phyloP scores from a whole-genome alignment of 2,888 invertebrate species.

The Loripinus fragilis region DNA sequence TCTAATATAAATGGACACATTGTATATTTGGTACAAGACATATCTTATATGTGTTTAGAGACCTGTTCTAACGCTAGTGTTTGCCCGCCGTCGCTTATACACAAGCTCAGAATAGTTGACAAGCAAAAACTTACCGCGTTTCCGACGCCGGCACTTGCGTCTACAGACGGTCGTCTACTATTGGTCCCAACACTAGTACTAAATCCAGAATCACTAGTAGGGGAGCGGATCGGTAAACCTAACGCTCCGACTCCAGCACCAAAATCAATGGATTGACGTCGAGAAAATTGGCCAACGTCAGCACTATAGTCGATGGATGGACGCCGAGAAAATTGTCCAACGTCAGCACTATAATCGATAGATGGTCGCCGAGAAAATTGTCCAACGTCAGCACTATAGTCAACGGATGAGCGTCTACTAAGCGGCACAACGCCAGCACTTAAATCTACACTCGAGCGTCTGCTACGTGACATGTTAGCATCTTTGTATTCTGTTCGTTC shows the following conservation, averaged over 20 bases:
- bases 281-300: conserved; percentile 28
- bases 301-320: conserved; percentile 42
- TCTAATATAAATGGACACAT: too few species aligned
- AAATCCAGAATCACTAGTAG: neutral
- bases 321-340: conserved; percentile 29
- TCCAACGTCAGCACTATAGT: conserved; percentile 38
- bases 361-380: conserved; percentile 34
- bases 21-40: too few species aligned
- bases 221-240: neutral
- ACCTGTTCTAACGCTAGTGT: too few species aligned
- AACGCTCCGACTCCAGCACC: neutral
- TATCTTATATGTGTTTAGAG: too few species aligned
- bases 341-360: conserved; percentile 26
- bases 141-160: conserved; percentile 38
- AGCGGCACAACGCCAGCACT: conserved; percentile 23
- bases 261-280: conserved; percentile 38
- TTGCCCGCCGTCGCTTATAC: too few species aligned
- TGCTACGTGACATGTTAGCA: conserved; percentile 13
- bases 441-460: conserved; percentile 38
- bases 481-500: neutral
- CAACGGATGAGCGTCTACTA: conserved; percentile 48
- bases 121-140: conserved; percentile 33
- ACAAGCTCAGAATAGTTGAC: too few species aligned
- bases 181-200: neutral
- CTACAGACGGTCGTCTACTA: conserved; percentile 46